These are phyloP conservation scores for Asbolus verrucosus DNA, from an alignment of 1,140 invertebrate species.

Conservation along the genomic window DNA sequence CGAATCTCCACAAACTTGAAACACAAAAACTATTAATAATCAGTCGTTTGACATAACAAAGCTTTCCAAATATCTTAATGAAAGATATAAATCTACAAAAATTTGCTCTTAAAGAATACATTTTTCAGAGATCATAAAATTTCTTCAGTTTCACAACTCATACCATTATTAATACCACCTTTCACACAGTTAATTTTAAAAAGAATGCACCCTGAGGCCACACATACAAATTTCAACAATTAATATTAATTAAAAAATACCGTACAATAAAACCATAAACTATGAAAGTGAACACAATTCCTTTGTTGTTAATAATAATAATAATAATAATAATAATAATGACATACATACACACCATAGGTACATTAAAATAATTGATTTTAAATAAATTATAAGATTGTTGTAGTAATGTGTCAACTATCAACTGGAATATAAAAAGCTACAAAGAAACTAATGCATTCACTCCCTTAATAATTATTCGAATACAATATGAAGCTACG, in stretches of 20 bases:
- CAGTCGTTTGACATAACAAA: conserved; percentile 44
- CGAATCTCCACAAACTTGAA: conserved; percentile 21
- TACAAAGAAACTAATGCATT: background rate
- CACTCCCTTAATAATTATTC: conserved; percentile 18
- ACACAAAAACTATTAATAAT: conserved; percentile 48
- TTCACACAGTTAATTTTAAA: background rate
- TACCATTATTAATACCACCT: background rate
- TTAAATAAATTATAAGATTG: no score
- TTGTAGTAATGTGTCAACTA: no score
- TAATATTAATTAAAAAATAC: conserved; percentile 11
- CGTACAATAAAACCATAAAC: conserved; percentile 23
- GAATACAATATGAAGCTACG: conserved; percentile 5
- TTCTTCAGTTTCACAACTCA: conserved; percentile 2
- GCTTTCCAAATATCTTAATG: background rate
- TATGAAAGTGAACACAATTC: conserved; percentile 30
- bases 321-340: no score
- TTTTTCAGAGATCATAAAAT: conserved; percentile 42
- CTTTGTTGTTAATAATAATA: conserved; percentile 1
- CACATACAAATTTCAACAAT: conserved; percentile 26
- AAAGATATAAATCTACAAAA: conserved; percentile 11
- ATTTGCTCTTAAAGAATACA: conserved; percentile 31
- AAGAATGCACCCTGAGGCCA: conserved; percentile 38
- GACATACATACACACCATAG: no score
- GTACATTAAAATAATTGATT: background rate
- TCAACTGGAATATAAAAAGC: background rate